A percentile compares a stretch with the other conserved stretches of the same genome.
Conservation (phyloP, 1,140 invertebrate genomes). For the Macrobrachium nipponense region DNA sequence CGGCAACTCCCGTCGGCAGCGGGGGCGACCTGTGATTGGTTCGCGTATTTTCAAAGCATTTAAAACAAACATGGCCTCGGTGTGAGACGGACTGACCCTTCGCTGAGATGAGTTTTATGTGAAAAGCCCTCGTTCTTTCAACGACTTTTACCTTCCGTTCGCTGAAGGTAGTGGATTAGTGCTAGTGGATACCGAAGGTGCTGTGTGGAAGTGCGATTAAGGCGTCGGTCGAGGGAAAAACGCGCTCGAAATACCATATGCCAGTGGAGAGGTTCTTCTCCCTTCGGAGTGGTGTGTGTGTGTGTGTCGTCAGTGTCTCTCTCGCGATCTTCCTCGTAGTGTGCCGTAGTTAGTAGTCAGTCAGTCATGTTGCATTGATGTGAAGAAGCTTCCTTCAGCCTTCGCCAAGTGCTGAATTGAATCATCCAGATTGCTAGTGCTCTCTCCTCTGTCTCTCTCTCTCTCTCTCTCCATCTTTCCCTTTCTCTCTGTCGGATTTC, state of each 20-base stretch:
- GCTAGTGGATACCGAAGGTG: neutral
- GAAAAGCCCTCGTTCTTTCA: neutral
- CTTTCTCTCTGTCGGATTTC: too few species aligned
- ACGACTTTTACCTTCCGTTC: constrained; percentile 11
- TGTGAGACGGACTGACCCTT: constrained; percentile 19
- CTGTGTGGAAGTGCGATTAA: neutral
- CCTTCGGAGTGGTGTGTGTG: neutral
- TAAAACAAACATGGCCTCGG: constrained; percentile 61
- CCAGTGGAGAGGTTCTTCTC: neutral
- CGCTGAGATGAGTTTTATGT: constrained; percentile 8
- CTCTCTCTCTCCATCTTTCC: too few species aligned
- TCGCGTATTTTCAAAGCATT: constrained; percentile 58
- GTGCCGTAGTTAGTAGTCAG: too few species aligned
- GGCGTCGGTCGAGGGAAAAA: neutral
- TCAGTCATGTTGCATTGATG: too few species aligned
- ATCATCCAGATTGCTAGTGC: too few species aligned
- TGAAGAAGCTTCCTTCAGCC: too few species aligned
- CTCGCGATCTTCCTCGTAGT: neutral
- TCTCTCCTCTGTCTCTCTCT: too few species aligned
- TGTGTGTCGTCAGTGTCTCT: too few species aligned
- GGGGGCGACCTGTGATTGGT: constrained; percentile 36
- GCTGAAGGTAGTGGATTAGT: constrained; percentile 31
- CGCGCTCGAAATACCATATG: constrained; percentile 31
- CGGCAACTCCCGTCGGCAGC: too few species aligned
- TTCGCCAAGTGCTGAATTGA: too few species aligned